Evolutionary conservation across 2,888 invertebrate species (phyloP).

Genomic region (Agrotis clavis): DNA sequence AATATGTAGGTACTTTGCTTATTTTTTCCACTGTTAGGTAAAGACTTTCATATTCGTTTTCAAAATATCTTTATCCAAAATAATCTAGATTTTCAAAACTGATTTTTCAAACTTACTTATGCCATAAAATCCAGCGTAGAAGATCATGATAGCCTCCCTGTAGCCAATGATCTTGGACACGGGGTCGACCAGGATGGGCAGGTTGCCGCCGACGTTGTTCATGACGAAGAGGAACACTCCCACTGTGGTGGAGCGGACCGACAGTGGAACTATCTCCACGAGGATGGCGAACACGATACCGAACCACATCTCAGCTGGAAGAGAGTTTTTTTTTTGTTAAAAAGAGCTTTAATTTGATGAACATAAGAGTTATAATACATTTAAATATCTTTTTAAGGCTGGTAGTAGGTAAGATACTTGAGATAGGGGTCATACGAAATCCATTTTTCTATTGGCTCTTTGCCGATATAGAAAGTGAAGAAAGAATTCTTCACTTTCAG

Average conservation of each 20-base stretch:
- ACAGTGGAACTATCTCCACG: conserved; percentile 96
- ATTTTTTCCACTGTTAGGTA: too few species aligned
- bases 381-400: background rate
- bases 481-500: too few species aligned
- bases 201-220: conserved; percentile 97
- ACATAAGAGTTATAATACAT: background rate
- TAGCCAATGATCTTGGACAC: conserved; percentile 95
- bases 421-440: too few species aligned
- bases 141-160: conserved; percentile 96
- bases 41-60: too few species aligned
- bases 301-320: conserved; percentile 98
- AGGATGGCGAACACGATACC: conserved; percentile 97
- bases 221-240: conserved; percentile 97
- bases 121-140: conserved; percentile 96
- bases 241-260: conserved; percentile 95
- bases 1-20: too few species aligned
- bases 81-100: background rate
- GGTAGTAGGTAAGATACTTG: background rate
- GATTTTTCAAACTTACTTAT: conserved; percentile 92
- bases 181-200: conserved; percentile 97
- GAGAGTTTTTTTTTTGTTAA: conserved; percentile 4
- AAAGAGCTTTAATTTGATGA: background rate
- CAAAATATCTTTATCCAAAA: too few species aligned
- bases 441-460: too few species aligned
- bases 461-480: too few species aligned